Percentiles rank a stretch among this genome's conserved stretches.
Conservation (phyloP, 2,888 invertebrate species). For the Lissonota sp. region DNA sequence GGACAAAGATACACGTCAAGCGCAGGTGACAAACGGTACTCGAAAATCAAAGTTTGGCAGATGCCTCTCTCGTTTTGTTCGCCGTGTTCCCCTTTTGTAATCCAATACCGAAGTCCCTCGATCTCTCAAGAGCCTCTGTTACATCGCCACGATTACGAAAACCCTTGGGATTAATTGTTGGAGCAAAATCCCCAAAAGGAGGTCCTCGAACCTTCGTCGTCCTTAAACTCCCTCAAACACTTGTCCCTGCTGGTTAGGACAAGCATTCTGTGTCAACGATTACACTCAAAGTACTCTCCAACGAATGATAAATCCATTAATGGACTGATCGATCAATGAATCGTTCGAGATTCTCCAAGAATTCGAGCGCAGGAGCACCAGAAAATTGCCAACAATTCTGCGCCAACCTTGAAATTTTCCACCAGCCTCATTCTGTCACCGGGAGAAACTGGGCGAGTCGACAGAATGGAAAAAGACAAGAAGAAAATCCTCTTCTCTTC, state of each 20-base stretch:
- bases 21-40: conserved; percentile 57
- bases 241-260: background rate
- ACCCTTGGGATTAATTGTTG: conserved; percentile 45
- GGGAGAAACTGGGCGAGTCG: background rate
- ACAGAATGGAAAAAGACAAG: conserved; percentile 8
- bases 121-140: conserved; percentile 3
- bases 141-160: conserved; percentile 6
- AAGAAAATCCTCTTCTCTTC: conserved; percentile 15
- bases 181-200: background rate
- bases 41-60: conserved; percentile 55
- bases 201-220: background rate
- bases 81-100: background rate
- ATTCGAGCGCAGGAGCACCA: too few species aligned
- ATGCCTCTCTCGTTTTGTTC: conserved; percentile 8
- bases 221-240: conserved; percentile 8
- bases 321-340: conserved; percentile 5
- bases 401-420: conserved; percentile 10
- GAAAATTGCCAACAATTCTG: too few species aligned
- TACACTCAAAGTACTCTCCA: too few species aligned
- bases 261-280: too few species aligned
- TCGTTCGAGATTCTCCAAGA: background rate
- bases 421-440: background rate
- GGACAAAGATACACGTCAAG: conserved; percentile 41
- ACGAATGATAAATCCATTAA: too few species aligned
- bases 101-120: background rate